Evolutionary conservation across 92 coral and sea anemone genomes (phyloP), one percentile per base, ranked within the genome.

Genomic region (Parazoanthus atlanticus): DNA sequence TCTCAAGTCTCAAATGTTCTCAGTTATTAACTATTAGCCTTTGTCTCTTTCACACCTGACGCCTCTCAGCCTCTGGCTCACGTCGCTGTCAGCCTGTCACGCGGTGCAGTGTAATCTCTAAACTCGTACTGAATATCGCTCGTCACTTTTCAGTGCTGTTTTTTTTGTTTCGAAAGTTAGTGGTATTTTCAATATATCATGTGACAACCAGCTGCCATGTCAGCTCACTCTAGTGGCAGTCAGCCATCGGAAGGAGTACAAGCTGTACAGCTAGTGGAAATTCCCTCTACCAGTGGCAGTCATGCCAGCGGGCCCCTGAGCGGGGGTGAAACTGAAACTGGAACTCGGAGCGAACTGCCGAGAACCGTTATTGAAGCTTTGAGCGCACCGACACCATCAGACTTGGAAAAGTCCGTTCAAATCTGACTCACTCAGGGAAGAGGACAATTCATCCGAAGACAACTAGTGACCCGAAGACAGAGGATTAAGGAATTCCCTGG

Each of bases 401-500:
- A 76, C 58, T 75, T 86, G 84, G 58, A 41, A 86, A 76, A 46
- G n/a, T 76, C 58, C 84, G 74, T 38, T 64, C 74, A 56, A 86
- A 86, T 71, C 89, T 80, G 25, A 43, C 84, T 56, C 76, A 66
- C n/a, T 78, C 81, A 16, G 84, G 89, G 16, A 76, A 86, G 75
- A 34, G 74, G 76, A 46, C 74, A 56, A 76, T 71, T 38, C 83
- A 49, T 11, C 36, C 76, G 80, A 69, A 78, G 43, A 86, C 33
- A 21, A 76, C 74, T 8, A 80, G 83, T 80, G 81, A 85, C 79
- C 88, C 89, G 19, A 61, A 80, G 29, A 87, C 66, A 78, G 21
- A 36, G 90, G 65, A 36, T 78, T 10, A 46, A 73, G 46, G 85
- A 87, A 77, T 78, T 87, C 33, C 78, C 90, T 38, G 90, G 85